Base-by-base conservation (phyloP, 2,113 vertebrate species). In the Pantherophis guttatus region DNA sequence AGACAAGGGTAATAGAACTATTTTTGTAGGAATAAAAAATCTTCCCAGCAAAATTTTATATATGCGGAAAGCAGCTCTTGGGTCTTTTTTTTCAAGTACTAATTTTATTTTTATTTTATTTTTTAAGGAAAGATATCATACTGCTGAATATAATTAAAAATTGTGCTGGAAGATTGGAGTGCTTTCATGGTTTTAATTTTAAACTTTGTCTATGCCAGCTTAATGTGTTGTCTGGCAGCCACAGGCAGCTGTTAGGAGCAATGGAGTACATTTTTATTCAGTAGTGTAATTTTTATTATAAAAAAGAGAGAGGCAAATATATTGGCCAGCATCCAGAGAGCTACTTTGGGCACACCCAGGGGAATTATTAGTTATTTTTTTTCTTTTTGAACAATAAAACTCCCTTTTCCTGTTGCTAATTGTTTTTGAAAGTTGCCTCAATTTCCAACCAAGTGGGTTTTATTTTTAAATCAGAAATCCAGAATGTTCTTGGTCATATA, bases 171-270 rank as follows among this genome's bases (percentile, higher is more conserved):
- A 93, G 29, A 29, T 17, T 89, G 87, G 87, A 91, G n/a, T 92
- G 89, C 24, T 86, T 92, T 90, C 50, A 33, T 91, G 19, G 54
- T 86, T 92, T 92, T 59, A 93, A 92, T 94, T 90, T 90, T 91
- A 90, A 93, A 86, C 90, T 86, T 29, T 54, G 50, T 55, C 44
- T 26, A 92, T 89, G 53, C 87, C 65, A 93, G 87, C 65, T 89
- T 93, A 85, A 93, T 89, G 87, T 89, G 57, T 89, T 93, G 65
- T 85, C 62, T 93, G 87, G 92, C 87, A 93, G 53, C 70, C 92
- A 59, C 39, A 90, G 44, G 10, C 55, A 93, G 70, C 55, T 90
- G 70, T 86, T 93, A 50, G 50, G 54, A 57, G 44, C 86, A 75
- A 86, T 90, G 92, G 29, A 93, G 75, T 44, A 89, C 39, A 57